Conservation (phyloP, 2,113 vertebrate genomes). For the Gymnocephalus cernua region DNA sequence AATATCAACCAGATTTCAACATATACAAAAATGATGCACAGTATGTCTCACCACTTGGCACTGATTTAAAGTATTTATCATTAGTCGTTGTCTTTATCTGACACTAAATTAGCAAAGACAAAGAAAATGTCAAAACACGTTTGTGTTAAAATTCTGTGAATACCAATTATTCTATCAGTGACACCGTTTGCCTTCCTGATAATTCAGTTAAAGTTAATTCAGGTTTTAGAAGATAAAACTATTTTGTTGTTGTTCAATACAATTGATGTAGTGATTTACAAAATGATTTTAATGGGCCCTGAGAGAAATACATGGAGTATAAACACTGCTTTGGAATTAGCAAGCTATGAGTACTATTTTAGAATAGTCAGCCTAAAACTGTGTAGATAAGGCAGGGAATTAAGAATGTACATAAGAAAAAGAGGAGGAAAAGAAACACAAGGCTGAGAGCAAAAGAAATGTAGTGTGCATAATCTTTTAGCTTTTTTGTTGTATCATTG, state of each 20-base stretch:
- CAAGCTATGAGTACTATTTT: background rate
- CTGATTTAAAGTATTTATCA: background rate
- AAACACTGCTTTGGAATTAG: constrained; percentile 10
- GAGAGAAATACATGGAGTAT: background rate
- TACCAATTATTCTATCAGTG: background rate
- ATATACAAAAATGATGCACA: background rate
- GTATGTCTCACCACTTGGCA: background rate
- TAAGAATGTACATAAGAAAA: background rate
- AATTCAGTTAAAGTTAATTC: background rate
- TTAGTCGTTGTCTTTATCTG: background rate
- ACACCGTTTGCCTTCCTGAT: background rate
- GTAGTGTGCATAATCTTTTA: background rate
- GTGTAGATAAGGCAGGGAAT: background rate
- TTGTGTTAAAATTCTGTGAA: background rate
- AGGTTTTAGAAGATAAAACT: background rate
- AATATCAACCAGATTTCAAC: background rate
- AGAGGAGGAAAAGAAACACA: background rate
- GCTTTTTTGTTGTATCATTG: constrained; percentile 5
- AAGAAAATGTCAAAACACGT: background rate
- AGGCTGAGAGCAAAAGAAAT: background rate
- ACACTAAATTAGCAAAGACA: background rate
- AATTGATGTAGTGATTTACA: constrained; percentile 1
- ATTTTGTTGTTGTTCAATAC: constrained; percentile 14
- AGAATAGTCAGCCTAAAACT: background rate
- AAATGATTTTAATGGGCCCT: background rate